A percentile compares a stretch with the other conserved stretches of the same genome.
phyloP scores from a whole-genome alignment of 2,888 invertebrate genomes.

The Uloborus plumipes region DNA sequence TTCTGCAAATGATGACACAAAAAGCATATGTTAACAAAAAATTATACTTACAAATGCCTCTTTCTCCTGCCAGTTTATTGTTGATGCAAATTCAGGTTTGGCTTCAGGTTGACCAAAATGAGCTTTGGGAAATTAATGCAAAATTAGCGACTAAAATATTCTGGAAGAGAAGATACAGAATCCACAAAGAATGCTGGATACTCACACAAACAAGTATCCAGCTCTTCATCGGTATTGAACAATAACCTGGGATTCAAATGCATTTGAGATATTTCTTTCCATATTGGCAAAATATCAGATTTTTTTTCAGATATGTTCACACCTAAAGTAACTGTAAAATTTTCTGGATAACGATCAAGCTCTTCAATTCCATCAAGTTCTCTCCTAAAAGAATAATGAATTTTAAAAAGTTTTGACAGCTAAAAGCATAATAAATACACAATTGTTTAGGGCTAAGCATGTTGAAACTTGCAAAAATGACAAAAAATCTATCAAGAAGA shows the following conservation, averaged over 20 bases:
- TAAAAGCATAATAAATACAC: too few relatives aligned
- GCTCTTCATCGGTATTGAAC: constrained; percentile 84
- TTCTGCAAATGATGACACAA: too few relatives aligned
- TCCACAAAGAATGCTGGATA: neutral
- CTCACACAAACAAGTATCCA: constrained; percentile 75
- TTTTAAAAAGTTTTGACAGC: neutral
- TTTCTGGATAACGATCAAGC: constrained; percentile 75
- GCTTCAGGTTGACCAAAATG: constrained; percentile 31
- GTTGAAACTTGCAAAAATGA: too few relatives aligned
- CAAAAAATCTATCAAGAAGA: neutral
- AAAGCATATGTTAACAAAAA: too few relatives aligned
- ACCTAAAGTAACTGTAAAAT: constrained; percentile 80
- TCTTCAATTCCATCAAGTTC: constrained; percentile 88
- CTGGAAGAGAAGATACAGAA: neutral
- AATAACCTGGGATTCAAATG: constrained; percentile 75
- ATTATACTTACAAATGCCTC: constrained; percentile 43
- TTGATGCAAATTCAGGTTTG: constrained; percentile 34
- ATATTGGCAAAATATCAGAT: constrained; percentile 58
- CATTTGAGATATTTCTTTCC: constrained; percentile 59
- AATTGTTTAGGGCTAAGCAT: too few relatives aligned
- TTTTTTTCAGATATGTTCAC: constrained; percentile 79
- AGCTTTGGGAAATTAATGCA: constrained; percentile 22
- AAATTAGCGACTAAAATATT: neutral
- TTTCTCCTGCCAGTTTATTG: constrained; percentile 57
- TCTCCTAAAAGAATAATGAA: constrained; percentile 66